These are phyloP conservation scores for Ellobium chinense DNA, from an alignment of 2,888 invertebrate genomes.

Conservation along the genomic window DNA sequence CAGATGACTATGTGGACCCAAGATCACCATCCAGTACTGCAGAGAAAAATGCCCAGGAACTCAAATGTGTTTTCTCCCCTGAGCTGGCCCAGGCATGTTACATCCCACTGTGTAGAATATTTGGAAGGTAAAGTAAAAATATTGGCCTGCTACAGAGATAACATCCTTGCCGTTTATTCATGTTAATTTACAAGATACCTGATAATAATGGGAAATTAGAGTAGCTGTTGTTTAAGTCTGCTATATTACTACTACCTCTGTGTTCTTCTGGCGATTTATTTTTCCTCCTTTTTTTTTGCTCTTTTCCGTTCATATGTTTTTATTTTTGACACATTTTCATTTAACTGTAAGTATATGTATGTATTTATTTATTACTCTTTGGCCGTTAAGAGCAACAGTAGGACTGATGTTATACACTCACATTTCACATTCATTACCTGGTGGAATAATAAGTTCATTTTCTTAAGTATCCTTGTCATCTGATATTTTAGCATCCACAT, in stretches of 20 bases:
- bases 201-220: too few species aligned
- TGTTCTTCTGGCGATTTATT: too few species aligned
- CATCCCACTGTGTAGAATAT: conserved; percentile 80
- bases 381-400: too few species aligned
- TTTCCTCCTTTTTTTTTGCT: not conserved
- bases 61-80: conserved; percentile 89
- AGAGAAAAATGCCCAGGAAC: conserved; percentile 83
- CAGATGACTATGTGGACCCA: conserved; percentile 50
- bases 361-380: too few species aligned
- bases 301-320: not conserved
- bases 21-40: conserved; percentile 35
- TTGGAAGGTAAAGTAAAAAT: conserved; percentile 77
- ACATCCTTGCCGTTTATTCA: too few species aligned
- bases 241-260: too few species aligned
- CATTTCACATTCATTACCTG: too few species aligned
- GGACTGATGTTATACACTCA: too few species aligned
- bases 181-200: too few species aligned
- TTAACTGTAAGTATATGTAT: not conserved
- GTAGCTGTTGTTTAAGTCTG: too few species aligned
- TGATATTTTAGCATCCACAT: conserved; percentile 76
- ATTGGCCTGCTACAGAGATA: not conserved
- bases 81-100: conserved; percentile 92
- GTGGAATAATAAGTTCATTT: too few species aligned
- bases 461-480: too few species aligned
- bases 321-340: not conserved